phyloP scores from a whole-genome alignment of 2,113 vertebrate species.

The Ciconia boyciana region DNA sequence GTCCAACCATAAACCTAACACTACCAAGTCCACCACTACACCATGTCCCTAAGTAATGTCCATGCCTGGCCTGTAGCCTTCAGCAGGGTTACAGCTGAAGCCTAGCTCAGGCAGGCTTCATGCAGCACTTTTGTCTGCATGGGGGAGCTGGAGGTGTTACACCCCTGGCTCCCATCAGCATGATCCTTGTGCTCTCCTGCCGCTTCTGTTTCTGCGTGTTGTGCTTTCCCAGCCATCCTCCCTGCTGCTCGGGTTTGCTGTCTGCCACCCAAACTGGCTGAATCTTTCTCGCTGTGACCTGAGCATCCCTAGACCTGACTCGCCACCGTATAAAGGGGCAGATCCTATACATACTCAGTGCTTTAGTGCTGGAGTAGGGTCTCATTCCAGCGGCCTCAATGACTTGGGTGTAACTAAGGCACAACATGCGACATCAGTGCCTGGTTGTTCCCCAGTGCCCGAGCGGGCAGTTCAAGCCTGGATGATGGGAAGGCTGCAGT shows the following conservation, averaged over 20 bases:
- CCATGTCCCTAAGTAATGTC: background rate
- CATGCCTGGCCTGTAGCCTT: background rate
- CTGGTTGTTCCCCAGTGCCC: background rate
- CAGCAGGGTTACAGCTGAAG: background rate
- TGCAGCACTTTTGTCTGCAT: background rate
- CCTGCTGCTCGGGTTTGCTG: background rate
- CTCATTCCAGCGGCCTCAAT: background rate
- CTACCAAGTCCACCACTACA: too few species aligned
- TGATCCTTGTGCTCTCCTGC: accelerated
- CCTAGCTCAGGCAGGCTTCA: accelerated
- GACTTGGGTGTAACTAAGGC: background rate
- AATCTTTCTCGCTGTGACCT: background rate
- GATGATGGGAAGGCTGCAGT: background rate
- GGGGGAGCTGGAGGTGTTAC: background rate
- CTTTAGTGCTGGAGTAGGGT: background rate
- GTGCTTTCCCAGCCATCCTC: background rate
- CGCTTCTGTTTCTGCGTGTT: background rate
- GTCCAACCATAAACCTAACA: too few species aligned
- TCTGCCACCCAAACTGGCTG: background rate
- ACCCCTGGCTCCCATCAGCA: background rate
- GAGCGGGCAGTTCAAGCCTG: too few species aligned
- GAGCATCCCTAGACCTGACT: background rate
- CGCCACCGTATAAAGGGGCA: background rate
- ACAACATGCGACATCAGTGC: too few species aligned
- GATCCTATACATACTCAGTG: background rate